Percentiles rank a stretch among this genome's conserved stretches.
Conservation (phyloP, 2,113 vertebrate species). For the Antennarius striatus region DNA sequence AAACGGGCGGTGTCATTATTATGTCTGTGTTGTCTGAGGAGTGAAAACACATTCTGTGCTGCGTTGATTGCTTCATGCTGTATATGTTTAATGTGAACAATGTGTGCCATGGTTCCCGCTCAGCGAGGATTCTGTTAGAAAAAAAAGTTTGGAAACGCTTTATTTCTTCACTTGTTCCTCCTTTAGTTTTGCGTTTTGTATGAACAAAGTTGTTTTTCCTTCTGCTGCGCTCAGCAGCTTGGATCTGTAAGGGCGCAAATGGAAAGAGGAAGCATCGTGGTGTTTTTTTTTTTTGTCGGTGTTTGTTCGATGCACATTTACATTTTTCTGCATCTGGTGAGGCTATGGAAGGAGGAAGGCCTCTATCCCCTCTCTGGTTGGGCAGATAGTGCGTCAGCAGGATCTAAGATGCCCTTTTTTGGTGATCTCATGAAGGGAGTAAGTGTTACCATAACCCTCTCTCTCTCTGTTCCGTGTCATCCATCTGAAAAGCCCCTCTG, state of each 20-base stretch:
- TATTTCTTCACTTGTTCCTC: background rate
- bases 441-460: conserved; percentile 64
- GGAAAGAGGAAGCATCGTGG: conserved; percentile 27
- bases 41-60: no score
- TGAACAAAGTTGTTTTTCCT: background rate
- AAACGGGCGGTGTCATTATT: conserved; percentile 14
- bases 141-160: background rate
- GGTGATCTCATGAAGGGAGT: conserved; percentile 69
- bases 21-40: conserved; percentile 7
- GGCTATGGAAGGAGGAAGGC: conserved; percentile 38
- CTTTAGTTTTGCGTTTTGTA: background rate
- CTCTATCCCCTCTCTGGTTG: conserved; percentile 46
- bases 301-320: conserved; percentile 35
- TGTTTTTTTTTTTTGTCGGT: conserved; percentile 23
- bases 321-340: conserved; percentile 36
- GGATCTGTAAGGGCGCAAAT: conserved; percentile 10
- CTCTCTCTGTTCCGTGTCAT: conserved; percentile 30
- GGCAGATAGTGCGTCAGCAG: conserved; percentile 62
- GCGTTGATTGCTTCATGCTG: no score
- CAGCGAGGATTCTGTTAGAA: background rate
- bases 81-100: no score
- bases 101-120: background rate
- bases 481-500: conserved; percentile 21
- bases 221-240: background rate
- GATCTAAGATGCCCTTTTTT: conserved; percentile 78